Evolutionary conservation across 2,888 invertebrate species (phyloP).

Genomic region (Pyralis farinalis): DNA sequence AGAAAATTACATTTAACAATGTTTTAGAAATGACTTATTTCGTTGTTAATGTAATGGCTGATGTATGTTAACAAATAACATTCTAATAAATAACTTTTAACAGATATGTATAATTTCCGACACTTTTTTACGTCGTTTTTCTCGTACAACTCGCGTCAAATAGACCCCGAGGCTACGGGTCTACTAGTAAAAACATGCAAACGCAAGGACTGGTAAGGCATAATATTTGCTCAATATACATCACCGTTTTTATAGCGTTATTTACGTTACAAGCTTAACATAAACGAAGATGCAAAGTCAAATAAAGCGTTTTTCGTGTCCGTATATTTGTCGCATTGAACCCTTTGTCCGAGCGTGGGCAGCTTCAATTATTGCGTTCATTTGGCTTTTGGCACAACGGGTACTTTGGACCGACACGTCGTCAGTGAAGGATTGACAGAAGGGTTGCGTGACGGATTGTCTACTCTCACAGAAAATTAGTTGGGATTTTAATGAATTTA

Average conservation of each 20-base stretch:
- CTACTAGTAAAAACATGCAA: not conserved
- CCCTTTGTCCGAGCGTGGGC: slow-evolving; percentile 31
- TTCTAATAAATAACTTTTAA: not conserved
- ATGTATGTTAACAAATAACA: too few relatives aligned
- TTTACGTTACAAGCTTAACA: not conserved
- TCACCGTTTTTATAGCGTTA: not conserved
- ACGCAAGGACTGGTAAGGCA: not conserved
- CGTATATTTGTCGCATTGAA: not conserved
- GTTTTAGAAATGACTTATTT: too few relatives aligned
- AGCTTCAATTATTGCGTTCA: slow-evolving; percentile 77
- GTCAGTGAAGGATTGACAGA: slow-evolving; percentile 53
- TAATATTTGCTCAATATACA: not conserved
- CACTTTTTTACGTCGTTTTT: not conserved
- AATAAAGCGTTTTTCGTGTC: not conserved
- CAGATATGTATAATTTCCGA: not conserved
- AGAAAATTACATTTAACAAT: too few relatives aligned
- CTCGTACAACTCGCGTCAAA: not conserved
- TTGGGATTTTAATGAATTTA: slow-evolving; percentile 47
- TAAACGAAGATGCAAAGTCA: not conserved
- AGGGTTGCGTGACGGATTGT: slow-evolving; percentile 58
- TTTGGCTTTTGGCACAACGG: slow-evolving; percentile 72
- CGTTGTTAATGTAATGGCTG: not conserved
- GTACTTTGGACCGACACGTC: slow-evolving; percentile 45
- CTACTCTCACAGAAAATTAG: slow-evolving; percentile 52
- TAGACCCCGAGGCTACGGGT: not conserved